These are phyloP conservation scores for silkworm (Bombyx mori) DNA, from an alignment of 1,140 invertebrate species.

Conservation along the genomic window ASM3026992v2 NC_085110.1:4855501-4856000, in stretches of 20 bases:
- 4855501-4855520: no score
- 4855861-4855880: slow-evolving; percentile 63
- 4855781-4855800: background rate
- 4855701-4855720: slow-evolving; percentile 70
- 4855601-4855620: no score
- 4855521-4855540: no score
- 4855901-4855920: slow-evolving; percentile 76
- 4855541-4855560: no score
- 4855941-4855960: slow-evolving; percentile 46
- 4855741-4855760: slow-evolving; percentile 45
- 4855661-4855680: slow-evolving; percentile 68
- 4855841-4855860: background rate
- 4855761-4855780: background rate
- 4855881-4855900: slow-evolving; percentile 77
- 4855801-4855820: background rate
- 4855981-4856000: slow-evolving; percentile 73
- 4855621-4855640: no score
- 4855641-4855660: no score
- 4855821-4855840: background rate
- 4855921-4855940: slow-evolving; percentile 57
- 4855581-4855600: no score
- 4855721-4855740: slow-evolving; percentile 70
- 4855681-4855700: slow-evolving; percentile 74
- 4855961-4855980: slow-evolving; percentile 66
- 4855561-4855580: no score